phyloP scores from a whole-genome alignment of 2,888 invertebrate genomes.

The Dryadula phaetusa region DNA sequence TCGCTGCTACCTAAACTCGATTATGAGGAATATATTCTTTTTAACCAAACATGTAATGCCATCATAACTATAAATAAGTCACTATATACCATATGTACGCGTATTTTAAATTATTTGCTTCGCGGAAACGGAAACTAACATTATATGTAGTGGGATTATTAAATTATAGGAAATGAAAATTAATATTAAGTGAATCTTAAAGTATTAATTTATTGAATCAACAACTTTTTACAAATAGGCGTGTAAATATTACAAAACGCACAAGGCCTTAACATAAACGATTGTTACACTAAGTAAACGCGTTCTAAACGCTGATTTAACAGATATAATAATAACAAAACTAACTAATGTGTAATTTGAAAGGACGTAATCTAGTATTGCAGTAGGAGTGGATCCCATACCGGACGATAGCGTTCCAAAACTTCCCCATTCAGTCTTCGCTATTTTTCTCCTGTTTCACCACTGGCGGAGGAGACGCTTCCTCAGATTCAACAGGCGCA shows the following conservation, averaged over 20 bases:
- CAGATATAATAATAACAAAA: conserved; percentile 67
- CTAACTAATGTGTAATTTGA: conserved; percentile 65
- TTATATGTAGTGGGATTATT: background rate
- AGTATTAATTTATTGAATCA: conserved; percentile 79
- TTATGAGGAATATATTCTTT: background rate
- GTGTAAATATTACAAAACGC: conserved; percentile 82
- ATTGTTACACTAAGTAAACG: conserved; percentile 60
- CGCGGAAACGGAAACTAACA: background rate
- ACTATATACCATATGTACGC: background rate
- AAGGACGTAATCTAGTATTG: conserved; percentile 84
- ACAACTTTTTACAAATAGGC: conserved; percentile 79
- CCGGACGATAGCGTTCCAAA: conserved; percentile 71
- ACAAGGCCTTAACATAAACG: conserved; percentile 72
- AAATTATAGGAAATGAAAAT: conserved; percentile 29
- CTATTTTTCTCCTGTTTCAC: conserved; percentile 77
- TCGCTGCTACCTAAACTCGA: conserved; percentile 60
- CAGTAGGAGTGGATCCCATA: conserved; percentile 70
- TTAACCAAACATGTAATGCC: background rate
- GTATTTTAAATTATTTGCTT: background rate
- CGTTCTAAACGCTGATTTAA: conserved; percentile 82
- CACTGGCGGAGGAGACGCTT: conserved; percentile 53
- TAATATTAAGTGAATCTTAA: conserved; percentile 65
- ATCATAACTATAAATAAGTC: background rate
- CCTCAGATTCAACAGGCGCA: conserved; percentile 56
- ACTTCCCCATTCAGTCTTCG: conserved; percentile 62